Base-by-base conservation (phyloP, 2,113 vertebrate species). In the Potamarius usumacintae region DNA sequence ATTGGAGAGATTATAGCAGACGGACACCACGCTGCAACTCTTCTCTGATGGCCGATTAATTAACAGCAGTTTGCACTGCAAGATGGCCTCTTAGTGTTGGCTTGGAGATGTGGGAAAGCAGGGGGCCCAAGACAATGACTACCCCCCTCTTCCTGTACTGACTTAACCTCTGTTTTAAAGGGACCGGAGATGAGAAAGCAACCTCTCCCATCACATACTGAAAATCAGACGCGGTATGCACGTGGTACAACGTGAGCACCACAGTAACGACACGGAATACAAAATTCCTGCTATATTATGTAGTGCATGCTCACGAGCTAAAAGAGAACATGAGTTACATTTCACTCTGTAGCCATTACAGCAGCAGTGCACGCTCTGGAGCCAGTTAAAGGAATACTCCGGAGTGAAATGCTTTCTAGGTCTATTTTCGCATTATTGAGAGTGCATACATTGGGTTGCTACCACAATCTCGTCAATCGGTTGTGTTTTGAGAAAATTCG, bases 1-100 rank as follows among this genome's bases (percentile, higher is more conserved):
- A 89, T 90, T 88, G 90, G 86, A 82, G 74, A 72, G 84, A 57
- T 71, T 82, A 27, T 7, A 82, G 71, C 60, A 83, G 79, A 53
- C 27, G 42, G 77, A 82, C 27, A 50, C 27, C 9, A 20, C 57
- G 57, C 78, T 79, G 72, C 62, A 83, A 81, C 71, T 74, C 78
- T 53, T 85, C 82, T 58, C 72, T 87, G 86, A 90, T 69, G 83
- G 60, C 55, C 85, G 69, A 87, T 89, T 91, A 87, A 90, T 88
- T 90, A 86, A 81, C 78, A 79, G 82, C 86, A 89, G 86, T 83
- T 89, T 88, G 88, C 80, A 69, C 80, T 86, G 50, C 74, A 85
- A 82, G 62, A 90, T 74, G 85, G 82, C 60, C 69, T 84, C 58
- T 83, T 72, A 55, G 57, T 83, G 69, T 80, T 81, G 69, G 85